These are phyloP conservation scores for Drepanosiphum platanoidis DNA, from an alignment of 2,888 invertebrate species.

Conservation along the genomic window DNA sequence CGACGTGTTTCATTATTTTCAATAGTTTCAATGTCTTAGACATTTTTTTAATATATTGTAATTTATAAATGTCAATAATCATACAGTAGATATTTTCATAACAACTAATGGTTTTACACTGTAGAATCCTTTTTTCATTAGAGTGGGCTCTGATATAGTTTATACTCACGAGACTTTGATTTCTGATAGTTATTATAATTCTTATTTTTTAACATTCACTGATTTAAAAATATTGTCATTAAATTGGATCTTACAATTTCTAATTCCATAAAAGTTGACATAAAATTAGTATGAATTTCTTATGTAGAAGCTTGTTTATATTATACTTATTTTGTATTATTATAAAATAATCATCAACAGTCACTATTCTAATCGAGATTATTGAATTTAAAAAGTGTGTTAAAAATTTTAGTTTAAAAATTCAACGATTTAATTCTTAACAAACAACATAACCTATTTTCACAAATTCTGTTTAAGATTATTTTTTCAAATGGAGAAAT, in stretches of 20 bases:
- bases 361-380: neutral
- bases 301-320: neutral
- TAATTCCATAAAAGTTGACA: neutral
- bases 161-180: neutral
- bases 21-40: too few relatives aligned
- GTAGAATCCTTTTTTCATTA: too few relatives aligned
- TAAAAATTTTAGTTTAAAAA: neutral
- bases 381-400: neutral
- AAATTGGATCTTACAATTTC: too few relatives aligned
- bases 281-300: neutral
- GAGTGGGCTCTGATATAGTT: neutral
- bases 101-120: neutral
- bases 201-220: slow-evolving; percentile 1
- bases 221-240: neutral
- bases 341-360: neutral
- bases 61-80: neutral
- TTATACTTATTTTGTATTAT: neutral
- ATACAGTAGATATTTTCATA: neutral
- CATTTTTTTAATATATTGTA: too few relatives aligned
- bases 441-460: too few relatives aligned
- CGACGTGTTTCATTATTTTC: too few relatives aligned
- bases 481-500: too few relatives aligned
- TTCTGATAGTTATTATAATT: neutral
- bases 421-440: neutral
- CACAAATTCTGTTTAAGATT: too few relatives aligned